These are phyloP conservation scores for Xestobium rufovillosum DNA, from an alignment of 2,888 invertebrate species.

Conservation along the genomic window DNA sequence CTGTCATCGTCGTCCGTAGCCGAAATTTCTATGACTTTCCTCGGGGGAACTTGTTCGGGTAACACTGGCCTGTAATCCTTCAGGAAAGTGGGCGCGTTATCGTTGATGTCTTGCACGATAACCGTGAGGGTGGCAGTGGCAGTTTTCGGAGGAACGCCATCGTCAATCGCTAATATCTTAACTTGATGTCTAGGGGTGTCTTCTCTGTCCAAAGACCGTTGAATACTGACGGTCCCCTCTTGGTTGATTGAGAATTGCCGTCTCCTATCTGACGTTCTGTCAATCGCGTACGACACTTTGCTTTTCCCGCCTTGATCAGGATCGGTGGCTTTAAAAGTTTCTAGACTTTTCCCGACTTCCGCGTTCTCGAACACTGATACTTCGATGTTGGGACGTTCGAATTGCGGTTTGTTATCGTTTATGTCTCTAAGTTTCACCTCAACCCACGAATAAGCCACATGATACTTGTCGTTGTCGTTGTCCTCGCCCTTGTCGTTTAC, in stretches of 20 bases:
- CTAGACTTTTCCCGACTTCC: conserved; percentile 80
- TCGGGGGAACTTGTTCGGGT: conserved; percentile 85
- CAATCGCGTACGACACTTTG: conserved; percentile 86
- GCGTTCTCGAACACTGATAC: conserved; percentile 89
- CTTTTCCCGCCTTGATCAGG: conserved; percentile 93
- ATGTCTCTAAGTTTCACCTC: conserved; percentile 88
- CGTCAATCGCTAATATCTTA: conserved; percentile 91
- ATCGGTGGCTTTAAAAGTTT: conserved; percentile 92
- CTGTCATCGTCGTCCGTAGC: conserved; percentile 92
- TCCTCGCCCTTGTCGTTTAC: conserved; percentile 93
- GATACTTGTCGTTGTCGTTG: conserved; percentile 94
- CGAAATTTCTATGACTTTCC: conserved; percentile 85
- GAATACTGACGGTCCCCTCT: conserved; percentile 91
- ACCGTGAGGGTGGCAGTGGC: conserved; percentile 91
- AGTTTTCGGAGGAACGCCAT: conserved; percentile 87
- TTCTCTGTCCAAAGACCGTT: conserved; percentile 85
- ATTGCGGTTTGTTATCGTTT: conserved; percentile 96
- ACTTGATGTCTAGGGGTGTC: conserved; percentile 94
- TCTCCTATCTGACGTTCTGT: conserved; percentile 85
- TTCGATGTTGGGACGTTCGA: conserved; percentile 89
- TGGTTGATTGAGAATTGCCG: conserved; percentile 91
- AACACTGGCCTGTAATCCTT: conserved; percentile 89
- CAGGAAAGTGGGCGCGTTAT: conserved; percentile 88
- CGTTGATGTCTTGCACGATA: conserved; percentile 91
- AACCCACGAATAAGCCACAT: conserved; percentile 94